A percentile compares a stretch with the other conserved stretches of the same genome.
phyloP scores from a whole-genome alignment of 2,797 vertebrate species.

The Peromyscus nudipes region DNA sequence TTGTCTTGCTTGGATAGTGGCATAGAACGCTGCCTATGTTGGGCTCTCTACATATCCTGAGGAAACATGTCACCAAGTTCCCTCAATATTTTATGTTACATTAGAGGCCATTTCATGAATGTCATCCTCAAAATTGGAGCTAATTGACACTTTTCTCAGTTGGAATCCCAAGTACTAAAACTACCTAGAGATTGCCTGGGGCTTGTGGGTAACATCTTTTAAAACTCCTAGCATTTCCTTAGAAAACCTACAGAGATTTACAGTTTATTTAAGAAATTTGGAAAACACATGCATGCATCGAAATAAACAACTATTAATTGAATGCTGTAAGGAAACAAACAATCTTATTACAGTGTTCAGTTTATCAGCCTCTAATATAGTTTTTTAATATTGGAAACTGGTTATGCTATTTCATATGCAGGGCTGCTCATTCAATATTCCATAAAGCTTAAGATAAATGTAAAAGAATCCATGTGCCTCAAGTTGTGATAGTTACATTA shows the following conservation, averaged over 20 bases:
- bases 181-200: conserved; percentile 31
- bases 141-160: conserved; percentile 67
- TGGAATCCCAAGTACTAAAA: conserved; percentile 59
- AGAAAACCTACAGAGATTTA: background rate
- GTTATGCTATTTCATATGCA: background rate
- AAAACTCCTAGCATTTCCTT: background rate
- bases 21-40: background rate
- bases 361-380: background rate
- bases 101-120: conserved; percentile 60
- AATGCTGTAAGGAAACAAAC: background rate
- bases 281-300: background rate
- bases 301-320: background rate
- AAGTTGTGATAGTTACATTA: conserved; percentile 32
- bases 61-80: conserved; percentile 48
- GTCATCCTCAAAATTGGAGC: conserved; percentile 70
- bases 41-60: conserved; percentile 25
- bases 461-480: conserved; percentile 24
- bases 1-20: conserved; percentile 19
- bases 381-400: background rate
- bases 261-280: background rate
- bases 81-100: conserved; percentile 23
- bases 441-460: conserved; percentile 42
- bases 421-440: background rate
- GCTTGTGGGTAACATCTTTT: background rate
- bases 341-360: background rate